Evolutionary conservation across 2,797 vertebrate genomes (phyloP), one percentile per base, ranked within the genome.

Genomic region (Mormyrus hasselquistii): DNA sequence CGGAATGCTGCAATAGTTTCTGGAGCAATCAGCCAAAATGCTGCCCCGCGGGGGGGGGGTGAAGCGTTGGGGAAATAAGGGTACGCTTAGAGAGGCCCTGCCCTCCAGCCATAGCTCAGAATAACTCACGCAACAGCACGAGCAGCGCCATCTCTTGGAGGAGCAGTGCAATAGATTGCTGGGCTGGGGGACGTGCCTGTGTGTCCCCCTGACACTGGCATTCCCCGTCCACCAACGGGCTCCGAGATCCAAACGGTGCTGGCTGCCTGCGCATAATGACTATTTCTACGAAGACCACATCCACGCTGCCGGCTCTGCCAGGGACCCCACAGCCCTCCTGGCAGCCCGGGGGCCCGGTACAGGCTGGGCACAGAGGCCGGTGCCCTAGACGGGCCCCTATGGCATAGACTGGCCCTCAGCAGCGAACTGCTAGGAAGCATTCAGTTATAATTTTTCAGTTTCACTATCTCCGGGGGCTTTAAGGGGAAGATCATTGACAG

Each of bases 1-100:
- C 47, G 55, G 86, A 87, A 87, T 87, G 53, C 19, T 22, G 34
- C 34, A 87, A 87, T 62, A 19, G 38, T 25, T 87, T 87, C 86
- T 87, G 25, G 53, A 47, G 86, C 86, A 87, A 87, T 87, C 86
- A 87, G 86, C 41, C 25, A 62, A 87, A 87, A 6, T 87, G 62
- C 16, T 29, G 29, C 53, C 55, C 53, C 86, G 50, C 10, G 50
- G 47, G 49, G 53, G 53, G 85, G 52, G 49, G 14, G 7, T 19
- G 53, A 41, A 38, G 10, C 10, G n/a, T 16, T 62, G 55, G 55
- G 86, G 86, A 87, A 65, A 52, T 53, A 38, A 52, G 38, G 53
- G 53, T 52, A 59, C 29, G 47, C 57, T 86, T 57, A 87, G 34
- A 47, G 85, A 86, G 85, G 57, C 57, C 86, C 53, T 65, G 38